Percentiles rank a stretch among this genome's conserved stretches.
Conservation (phyloP, 2,113 vertebrate species). For the Geococcyx californianus region DNA sequence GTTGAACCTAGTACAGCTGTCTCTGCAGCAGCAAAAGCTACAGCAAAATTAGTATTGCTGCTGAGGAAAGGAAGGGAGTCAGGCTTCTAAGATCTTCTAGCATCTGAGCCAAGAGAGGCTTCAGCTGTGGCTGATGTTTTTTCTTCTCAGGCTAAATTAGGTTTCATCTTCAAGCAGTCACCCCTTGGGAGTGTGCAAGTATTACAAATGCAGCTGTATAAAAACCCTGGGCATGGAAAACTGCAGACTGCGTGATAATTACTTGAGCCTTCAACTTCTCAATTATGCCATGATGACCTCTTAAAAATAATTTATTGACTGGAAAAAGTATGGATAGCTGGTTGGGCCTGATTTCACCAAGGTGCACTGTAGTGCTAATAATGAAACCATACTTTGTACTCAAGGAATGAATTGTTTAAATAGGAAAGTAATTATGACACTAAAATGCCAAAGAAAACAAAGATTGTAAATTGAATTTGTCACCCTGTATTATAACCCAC, state of each 20-base stretch:
- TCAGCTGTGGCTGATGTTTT: neutral
- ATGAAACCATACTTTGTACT: neutral
- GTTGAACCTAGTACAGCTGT: neutral
- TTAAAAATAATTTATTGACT: conserved; percentile 20
- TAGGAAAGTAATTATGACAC: neutral
- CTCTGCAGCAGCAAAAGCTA: neutral
- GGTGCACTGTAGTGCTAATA: neutral
- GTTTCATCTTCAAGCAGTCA: neutral
- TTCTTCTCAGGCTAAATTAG: neutral
- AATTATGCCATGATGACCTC: conserved; percentile 16
- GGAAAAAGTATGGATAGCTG: neutral
- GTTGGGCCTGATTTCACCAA: neutral
- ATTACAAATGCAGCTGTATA: neutral
- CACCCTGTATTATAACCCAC: neutral
- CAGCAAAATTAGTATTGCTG: neutral
- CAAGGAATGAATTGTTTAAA: neutral
- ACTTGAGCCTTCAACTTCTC: conserved; percentile 7
- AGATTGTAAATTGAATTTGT: neutral
- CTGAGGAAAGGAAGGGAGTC: neutral
- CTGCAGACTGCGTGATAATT: neutral
- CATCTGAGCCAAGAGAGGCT: neutral
- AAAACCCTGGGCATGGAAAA: neutral
- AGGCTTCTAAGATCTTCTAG: neutral
- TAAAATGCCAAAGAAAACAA: conserved; percentile 4
- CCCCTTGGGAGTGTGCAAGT: accelerated